phyloP scores from a whole-genome alignment of 92 coral and sea anemone genomes.

The Anthopleura xanthogrammica region DNA sequence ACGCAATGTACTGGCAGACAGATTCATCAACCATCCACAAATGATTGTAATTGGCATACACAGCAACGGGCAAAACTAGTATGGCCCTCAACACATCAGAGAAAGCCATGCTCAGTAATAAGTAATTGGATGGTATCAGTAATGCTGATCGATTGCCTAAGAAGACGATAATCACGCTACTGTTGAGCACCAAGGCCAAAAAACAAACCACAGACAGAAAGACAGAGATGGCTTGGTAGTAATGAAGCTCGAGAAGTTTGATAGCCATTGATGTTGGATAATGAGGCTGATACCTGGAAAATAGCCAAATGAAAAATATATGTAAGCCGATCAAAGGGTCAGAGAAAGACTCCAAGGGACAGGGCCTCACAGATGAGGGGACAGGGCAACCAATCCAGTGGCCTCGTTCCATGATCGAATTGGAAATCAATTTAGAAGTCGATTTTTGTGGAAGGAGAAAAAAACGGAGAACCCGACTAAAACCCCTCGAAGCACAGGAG shows the following conservation, averaged over 20 bases:
- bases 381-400: too few relatives aligned
- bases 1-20: slow-evolving; percentile 41
- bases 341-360: too few relatives aligned
- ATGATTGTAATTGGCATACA: slow-evolving; percentile 19
- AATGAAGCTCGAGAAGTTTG: background rate
- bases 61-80: slow-evolving; percentile 39
- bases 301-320: too few relatives aligned
- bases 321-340: too few relatives aligned
- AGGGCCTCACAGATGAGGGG: too few relatives aligned
- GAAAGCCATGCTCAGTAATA: slow-evolving; percentile 10
- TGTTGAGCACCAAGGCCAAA: slow-evolving; percentile 44
- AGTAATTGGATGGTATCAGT: slow-evolving; percentile 22
- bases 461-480: too few relatives aligned
- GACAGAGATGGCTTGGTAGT: slow-evolving; percentile 27
- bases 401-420: too few relatives aligned
- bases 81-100: slow-evolving; percentile 45
- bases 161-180: slow-evolving; percentile 44
- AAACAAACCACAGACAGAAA: slow-evolving; percentile 17
- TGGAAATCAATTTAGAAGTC: too few relatives aligned
- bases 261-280: background rate
- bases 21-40: slow-evolving; percentile 11
- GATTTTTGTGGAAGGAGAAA: too few relatives aligned
- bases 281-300: too few relatives aligned
- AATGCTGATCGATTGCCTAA: slow-evolving; percentile 26
- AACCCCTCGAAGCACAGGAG: too few relatives aligned